Evolutionary conservation across 1,140 invertebrate species (phyloP), one percentile per base, ranked within the genome.

Genomic region (Cotesia glomerata): DNA sequence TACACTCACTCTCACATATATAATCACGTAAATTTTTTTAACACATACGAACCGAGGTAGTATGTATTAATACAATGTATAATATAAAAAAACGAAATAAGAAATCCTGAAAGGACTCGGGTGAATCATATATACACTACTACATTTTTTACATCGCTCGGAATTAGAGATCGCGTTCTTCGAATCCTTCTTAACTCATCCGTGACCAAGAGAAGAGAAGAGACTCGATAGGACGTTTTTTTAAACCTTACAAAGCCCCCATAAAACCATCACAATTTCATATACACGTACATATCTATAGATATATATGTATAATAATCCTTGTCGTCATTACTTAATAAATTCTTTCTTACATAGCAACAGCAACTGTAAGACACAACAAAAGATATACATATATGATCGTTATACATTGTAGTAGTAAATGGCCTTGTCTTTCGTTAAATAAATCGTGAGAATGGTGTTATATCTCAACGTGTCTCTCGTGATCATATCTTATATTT

Each of bases 151-250:
- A 71, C 58, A 78, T 65, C 69, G 77, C 68, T 54, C 75, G 59
- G 59, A 59, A 73, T 61, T 72, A 62, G 56, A 32, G 75, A 72
- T 75, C 62, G 75, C 75, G 77, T 79, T 79, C 76, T 71, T 76
- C 64, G 75, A 65, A 79, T 77, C n/a, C 36, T 32, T 62, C 36
- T 16, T 16, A 61, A 45, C 36, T 61, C 14, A 61, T 26, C 39
- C 39, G 39, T 45, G 39, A 45, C 39, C 39, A 45, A 45, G 39
- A 45, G 39, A 45, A 45, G 11, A 7, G 39, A 45, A 45, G 39
- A 45, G 39, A 45, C 7, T 9, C 39, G 39, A 45, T 45, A 45
- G 7, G 39, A 45, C 39, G 39, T 45, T 45, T 45, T 45, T 45
- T 45, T 45, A 9, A 45, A 45, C 39, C 39, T 7, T 11, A 45